Evolutionary conservation across 2,888 invertebrate genomes (phyloP), one percentile per base, ranked within the genome.

Genomic region (Lasius platythorax): DNA sequence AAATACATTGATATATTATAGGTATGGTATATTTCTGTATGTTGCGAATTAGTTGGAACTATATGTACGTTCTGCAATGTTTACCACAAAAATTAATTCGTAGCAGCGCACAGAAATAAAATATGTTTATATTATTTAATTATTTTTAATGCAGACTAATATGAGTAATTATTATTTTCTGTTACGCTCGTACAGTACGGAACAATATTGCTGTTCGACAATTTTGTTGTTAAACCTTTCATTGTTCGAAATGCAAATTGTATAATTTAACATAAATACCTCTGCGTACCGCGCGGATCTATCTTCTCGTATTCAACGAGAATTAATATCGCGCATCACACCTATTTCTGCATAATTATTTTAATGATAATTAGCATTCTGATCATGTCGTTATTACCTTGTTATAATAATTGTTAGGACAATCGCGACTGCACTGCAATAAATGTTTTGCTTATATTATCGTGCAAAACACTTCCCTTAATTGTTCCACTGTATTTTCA

Each of bases 301-400:
- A 61, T 73, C 79, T 64, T 73, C 46, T 40, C 73, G 74, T 68
- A 53, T 76, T 76, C 53, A 56, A 46, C 33, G 79, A 73, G 58
- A 33, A 79, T 79, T 73, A 58, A 79, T 67, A 53, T 78, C 56
- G 56, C 33, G 30, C 28, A n/a, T 78, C 73, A 33, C 53, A 73
- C 73, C 74, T 79, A 79, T 73, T 43, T 61, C 73, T 46, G n/a
- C 70, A n/a, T 70, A 74, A 81, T 81, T 81, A 66, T 81, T 61
- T 81, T 74, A 46, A 46, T 73, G 33, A 73, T 79, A 79, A 79
- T 81, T 46, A 81, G 61, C 73, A 73, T 81, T 74, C 18, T 61
- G 74, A 56, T 56, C 11, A 43, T 40, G 12, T 68, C 53, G 23
- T 81, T 46, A 61, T 79, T 74, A 81, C 33, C 33, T 46, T 37